These are phyloP conservation scores for Gila robusta DNA, from an alignment of 2,797 vertebrate species.

Conservation along the genomic window DNA sequence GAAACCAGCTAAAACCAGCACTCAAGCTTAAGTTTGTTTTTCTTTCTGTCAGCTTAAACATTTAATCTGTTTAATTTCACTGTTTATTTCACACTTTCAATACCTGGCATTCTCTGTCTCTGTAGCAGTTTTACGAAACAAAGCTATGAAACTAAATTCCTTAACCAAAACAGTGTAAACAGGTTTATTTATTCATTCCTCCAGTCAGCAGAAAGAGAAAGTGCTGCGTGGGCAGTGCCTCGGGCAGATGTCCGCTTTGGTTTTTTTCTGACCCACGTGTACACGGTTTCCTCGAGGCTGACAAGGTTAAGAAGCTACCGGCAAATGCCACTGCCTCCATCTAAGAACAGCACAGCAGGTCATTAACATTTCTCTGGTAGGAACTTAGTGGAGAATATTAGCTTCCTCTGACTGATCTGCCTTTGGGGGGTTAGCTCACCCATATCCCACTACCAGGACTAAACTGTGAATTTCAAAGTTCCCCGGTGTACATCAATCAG, in stretches of 20 bases:
- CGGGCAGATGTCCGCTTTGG: slow-evolving; percentile 6
- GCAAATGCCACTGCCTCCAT: slow-evolving; percentile 31
- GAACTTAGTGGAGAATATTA: slow-evolving; percentile 42
- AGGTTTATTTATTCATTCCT: slow-evolving; percentile 53
- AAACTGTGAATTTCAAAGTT: slow-evolving; percentile 34
- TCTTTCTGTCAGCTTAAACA: background rate
- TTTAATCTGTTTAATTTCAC: background rate
- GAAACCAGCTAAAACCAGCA: background rate
- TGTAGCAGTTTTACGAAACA: background rate
- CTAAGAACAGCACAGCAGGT: slow-evolving; percentile 8
- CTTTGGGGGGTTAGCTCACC: slow-evolving; percentile 13
- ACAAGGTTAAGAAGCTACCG: slow-evolving; percentile 56
- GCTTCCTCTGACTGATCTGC: slow-evolving; percentile 49
- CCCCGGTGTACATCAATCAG: slow-evolving; percentile 39
- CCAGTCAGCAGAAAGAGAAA: slow-evolving; percentile 54
- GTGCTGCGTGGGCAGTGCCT: slow-evolving; percentile 31
- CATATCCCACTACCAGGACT: background rate
- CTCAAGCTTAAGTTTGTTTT: background rate
- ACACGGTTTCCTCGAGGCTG: slow-evolving; percentile 44
- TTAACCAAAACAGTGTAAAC: slow-evolving; percentile 25
- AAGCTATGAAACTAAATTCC: background rate
- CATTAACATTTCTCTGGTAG: slow-evolving; percentile 55
- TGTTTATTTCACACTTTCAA: slow-evolving; percentile 1
- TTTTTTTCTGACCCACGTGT: slow-evolving; percentile 19
- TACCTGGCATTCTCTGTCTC: background rate